A percentile compares a stretch with the other conserved stretches of the same genome.
Evolutionary conservation across 2,797 vertebrate species (phyloP).

Genomic region (Sebastes alutus): DNA sequence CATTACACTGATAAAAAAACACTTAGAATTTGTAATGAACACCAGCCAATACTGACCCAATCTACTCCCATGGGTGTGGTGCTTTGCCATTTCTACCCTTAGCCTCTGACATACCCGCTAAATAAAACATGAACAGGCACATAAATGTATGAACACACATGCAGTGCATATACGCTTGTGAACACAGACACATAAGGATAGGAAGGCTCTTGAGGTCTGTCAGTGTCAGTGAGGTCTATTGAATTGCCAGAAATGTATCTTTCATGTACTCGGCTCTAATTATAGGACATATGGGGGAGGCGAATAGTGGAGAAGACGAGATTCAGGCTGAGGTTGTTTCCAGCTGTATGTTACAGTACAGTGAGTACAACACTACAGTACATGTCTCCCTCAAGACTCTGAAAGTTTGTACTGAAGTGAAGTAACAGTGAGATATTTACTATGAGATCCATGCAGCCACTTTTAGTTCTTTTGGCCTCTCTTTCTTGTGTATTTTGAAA

Average conservation of each 20-base stretch:
- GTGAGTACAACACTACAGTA: not conserved
- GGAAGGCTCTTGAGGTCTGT: slow-evolving; percentile 17
- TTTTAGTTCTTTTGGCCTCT: not conserved
- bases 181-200: slow-evolving; percentile 13
- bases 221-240: slow-evolving; percentile 19
- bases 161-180: not conserved
- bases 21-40: not conserved
- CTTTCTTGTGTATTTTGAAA: not conserved
- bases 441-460: not conserved
- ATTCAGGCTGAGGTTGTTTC: slow-evolving; percentile 31
- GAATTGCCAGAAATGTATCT: slow-evolving; percentile 47
- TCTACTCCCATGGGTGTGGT: not conserved
- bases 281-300: slow-evolving; percentile 58
- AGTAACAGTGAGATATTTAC: not conserved
- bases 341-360: slow-evolving; percentile 25
- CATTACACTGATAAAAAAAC: not conserved
- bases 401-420: not conserved
- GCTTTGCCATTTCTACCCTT: not conserved
- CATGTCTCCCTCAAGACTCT: not conserved
- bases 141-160: not conserved
- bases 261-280: slow-evolving; percentile 53
- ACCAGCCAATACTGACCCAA: not conserved
- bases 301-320: slow-evolving; percentile 13
- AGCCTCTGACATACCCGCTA: not conserved
- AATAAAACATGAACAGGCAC: not conserved